Conservation (phyloP, 2,888 invertebrate genomes). For the Myopa tessellatipennis region DNA sequence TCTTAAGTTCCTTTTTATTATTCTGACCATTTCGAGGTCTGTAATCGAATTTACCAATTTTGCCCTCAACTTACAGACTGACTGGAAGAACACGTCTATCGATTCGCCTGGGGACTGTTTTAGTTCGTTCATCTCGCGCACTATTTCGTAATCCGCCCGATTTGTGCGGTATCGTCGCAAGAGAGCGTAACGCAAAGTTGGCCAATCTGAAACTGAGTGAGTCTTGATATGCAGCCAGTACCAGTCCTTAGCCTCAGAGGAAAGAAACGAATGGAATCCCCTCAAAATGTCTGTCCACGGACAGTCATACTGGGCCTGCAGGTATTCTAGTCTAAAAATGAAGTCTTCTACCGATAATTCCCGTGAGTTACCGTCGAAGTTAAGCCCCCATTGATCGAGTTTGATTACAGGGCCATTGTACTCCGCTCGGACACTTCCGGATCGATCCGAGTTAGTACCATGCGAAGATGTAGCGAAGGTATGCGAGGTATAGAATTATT, state of each 20-base stretch:
- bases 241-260: conserved; percentile 24
- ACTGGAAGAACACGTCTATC: too few species aligned
- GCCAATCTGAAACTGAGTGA: neutral
- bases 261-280: conserved; percentile 9
- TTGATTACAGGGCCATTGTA: neutral
- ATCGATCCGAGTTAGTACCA: too few species aligned
- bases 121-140: too few species aligned
- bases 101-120: too few species aligned
- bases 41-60: too few species aligned
- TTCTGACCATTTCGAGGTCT: too few species aligned
- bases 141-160: conserved; percentile 15
- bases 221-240: conserved; percentile 24
- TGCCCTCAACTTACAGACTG: too few species aligned
- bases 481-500: too few species aligned
- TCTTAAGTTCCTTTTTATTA: too few species aligned
- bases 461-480: too few species aligned
- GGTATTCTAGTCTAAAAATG: conserved; percentile 23
- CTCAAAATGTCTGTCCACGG: conserved; percentile 14
- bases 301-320: conserved; percentile 8
- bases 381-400: conserved; percentile 22
- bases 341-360: conserved; percentile 25
- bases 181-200: neutral
- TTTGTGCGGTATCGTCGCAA: conserved; percentile 10
- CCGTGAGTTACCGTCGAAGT: conserved; percentile 6
- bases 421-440: too few species aligned